Percentiles rank a stretch among this genome's conserved stretches.
Conservation (phyloP, 2,888 invertebrate genomes). For the Brachyptera putata region DNA sequence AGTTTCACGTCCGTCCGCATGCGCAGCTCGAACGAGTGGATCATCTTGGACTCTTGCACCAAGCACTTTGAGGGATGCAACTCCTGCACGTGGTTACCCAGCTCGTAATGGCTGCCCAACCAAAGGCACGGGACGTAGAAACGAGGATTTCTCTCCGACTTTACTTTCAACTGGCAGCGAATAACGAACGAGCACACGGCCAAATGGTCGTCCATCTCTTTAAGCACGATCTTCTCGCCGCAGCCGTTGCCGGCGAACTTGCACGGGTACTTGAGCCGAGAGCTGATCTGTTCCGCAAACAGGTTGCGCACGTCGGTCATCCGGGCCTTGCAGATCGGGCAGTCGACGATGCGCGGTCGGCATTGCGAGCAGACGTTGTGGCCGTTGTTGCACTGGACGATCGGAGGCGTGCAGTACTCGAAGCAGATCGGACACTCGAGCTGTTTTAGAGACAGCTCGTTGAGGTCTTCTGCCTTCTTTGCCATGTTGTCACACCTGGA, state of each 20-base stretch:
- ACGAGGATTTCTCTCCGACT: background rate
- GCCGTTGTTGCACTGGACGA: slow-evolving; percentile 59
- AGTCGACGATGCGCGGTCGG: slow-evolving; percentile 51
- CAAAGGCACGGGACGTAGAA: background rate
- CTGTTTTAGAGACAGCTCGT: background rate
- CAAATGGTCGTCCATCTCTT: background rate
- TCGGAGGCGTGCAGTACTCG: slow-evolving; percentile 58
- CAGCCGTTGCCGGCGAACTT: slow-evolving; percentile 5
- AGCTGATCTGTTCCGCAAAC: slow-evolving; percentile 3
- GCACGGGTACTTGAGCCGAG: background rate
- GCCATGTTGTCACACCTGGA: too few relatives aligned
- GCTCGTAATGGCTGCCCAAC: slow-evolving; percentile 8
- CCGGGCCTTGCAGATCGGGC: slow-evolving; percentile 56
- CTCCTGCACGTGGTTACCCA: background rate
- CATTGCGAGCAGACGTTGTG: slow-evolving; percentile 57
- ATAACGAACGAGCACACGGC: slow-evolving; percentile 2
- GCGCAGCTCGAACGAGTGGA: background rate
- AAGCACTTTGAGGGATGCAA: background rate
- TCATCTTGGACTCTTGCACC: background rate
- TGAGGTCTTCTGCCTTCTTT: background rate
- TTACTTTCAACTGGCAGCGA: background rate
- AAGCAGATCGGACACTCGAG: slow-evolving; percentile 61
- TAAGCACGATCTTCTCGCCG: background rate
- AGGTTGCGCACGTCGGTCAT: slow-evolving; percentile 48
- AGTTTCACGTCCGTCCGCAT: background rate